These are phyloP conservation scores for Crematogaster levior DNA, from an alignment of 2,888 invertebrate species.

Conservation along the genomic window DNA sequence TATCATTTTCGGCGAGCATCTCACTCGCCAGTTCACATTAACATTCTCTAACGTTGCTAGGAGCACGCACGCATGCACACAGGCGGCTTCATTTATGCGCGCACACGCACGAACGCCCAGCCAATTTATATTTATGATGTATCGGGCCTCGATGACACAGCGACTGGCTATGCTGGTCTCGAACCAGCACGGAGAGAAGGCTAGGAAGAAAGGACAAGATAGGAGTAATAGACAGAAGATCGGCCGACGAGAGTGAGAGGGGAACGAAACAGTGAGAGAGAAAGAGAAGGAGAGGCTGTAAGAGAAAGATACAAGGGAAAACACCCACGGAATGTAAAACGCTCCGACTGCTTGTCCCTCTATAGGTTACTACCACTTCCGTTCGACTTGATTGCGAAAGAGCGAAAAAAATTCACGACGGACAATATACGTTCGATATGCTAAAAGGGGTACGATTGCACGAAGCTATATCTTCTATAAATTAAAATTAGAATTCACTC, in stretches of 20 bases:
- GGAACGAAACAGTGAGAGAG: constrained; percentile 30
- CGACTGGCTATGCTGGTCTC: constrained; percentile 78
- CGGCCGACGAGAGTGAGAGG: constrained; percentile 18
- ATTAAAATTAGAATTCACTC: constrained; percentile 21
- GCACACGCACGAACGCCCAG: constrained; percentile 60
- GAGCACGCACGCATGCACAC: constrained; percentile 56
- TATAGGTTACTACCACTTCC: constrained; percentile 58
- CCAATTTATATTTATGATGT: constrained; percentile 80
- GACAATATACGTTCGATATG: not conserved
- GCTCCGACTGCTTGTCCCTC: constrained; percentile 44
- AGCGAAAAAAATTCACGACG: constrained; percentile 31
- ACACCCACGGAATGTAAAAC: constrained; percentile 72
- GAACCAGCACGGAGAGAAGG: constrained; percentile 59
- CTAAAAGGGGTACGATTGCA: not conserved
- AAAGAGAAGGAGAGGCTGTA: not conserved
- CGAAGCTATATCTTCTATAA: not conserved
- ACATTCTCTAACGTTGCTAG: constrained; percentile 57
- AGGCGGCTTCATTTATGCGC: constrained; percentile 64
- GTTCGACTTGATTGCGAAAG: constrained; percentile 53
- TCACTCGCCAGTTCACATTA: constrained; percentile 56
- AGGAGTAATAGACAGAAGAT: constrained; percentile 59
- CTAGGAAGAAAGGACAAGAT: constrained; percentile 62
- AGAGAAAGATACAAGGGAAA: constrained; percentile 19
- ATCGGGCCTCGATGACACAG: constrained; percentile 80
- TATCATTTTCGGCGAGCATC: constrained; percentile 57